phyloP scores from a whole-genome alignment of 2,888 invertebrate species.

The Corythucha ciliata region DNA sequence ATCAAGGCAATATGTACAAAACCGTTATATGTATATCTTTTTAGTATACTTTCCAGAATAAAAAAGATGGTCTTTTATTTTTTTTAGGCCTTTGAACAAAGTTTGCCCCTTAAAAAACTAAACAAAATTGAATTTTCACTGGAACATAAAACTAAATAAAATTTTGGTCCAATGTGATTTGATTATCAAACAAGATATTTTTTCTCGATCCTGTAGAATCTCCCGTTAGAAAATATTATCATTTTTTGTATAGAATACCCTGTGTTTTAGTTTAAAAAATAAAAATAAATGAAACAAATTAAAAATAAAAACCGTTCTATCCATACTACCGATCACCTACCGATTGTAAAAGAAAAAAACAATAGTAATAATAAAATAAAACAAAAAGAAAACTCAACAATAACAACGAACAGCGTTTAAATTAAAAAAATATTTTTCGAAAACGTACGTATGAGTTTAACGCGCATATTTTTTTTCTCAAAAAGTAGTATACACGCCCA shows the following conservation, averaged over 20 bases:
- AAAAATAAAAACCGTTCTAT: background rate
- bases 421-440: too few relatives aligned
- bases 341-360: conserved; percentile 10
- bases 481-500: conserved; percentile 28
- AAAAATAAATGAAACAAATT: conserved; percentile 21
- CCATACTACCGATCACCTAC: conserved; percentile 23
- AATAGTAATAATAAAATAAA: background rate
- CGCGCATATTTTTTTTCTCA: too few relatives aligned
- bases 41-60: too few relatives aligned
- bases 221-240: conserved; percentile 28
- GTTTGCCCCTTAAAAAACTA: conserved; percentile 15
- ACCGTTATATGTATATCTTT: too few relatives aligned
- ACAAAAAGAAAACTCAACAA: conserved; percentile 21
- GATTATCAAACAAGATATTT: conserved; percentile 32
- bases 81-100: conserved; percentile 19
- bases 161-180: conserved; percentile 30
- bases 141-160: conserved; percentile 21
- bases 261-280: conserved; percentile 34
- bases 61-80: too few relatives aligned
- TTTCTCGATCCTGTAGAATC: conserved; percentile 28
- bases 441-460: too few relatives aligned
- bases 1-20: too few relatives aligned
- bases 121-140: conserved; percentile 15
- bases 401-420: conserved; percentile 27
- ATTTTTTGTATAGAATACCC: conserved; percentile 33